phyloP scores from a whole-genome alignment of 92 coral and sea anemone species.

The Nematostella vectensis region DNA sequence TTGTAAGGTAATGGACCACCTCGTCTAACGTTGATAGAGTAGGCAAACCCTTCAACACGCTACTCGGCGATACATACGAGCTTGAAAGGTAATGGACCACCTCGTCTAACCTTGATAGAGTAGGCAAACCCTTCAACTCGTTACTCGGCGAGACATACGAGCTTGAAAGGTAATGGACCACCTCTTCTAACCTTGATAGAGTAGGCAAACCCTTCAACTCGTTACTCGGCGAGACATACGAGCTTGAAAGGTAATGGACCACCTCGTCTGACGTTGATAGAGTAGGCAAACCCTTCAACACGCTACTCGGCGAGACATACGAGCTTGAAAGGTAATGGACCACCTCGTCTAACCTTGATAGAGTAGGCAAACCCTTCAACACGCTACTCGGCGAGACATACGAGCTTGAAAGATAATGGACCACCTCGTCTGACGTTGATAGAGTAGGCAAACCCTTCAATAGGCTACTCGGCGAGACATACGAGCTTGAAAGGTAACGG shows the following conservation, averaged over 20 bases:
- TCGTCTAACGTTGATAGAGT: too few relatives aligned
- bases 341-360: too few relatives aligned
- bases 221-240: not conserved
- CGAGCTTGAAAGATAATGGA: constrained; percentile 36
- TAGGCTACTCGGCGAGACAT: constrained; percentile 90
- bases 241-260: constrained; percentile 54
- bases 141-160: constrained; percentile 93
- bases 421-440: constrained; percentile 90
- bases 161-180: constrained; percentile 67
- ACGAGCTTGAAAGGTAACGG: constrained; percentile 80
- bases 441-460: constrained; percentile 97
- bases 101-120: constrained; percentile 88
- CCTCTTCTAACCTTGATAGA: too few relatives aligned
- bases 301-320: constrained; percentile 88
- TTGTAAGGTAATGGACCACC: constrained; percentile 67
- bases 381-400: not conserved
- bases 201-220: not conserved
- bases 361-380: not conserved
- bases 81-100: constrained; percentile 76
- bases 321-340: constrained; percentile 77
- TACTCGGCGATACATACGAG: not conserved
- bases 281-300: constrained; percentile 96
- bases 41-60: not conserved
- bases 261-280: constrained; percentile 92
- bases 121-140: constrained; percentile 96